Evolutionary conservation across 2,113 vertebrate genomes (phyloP), one percentile per base, ranked within the genome.

Genomic region (Nipponia nippon): DNA sequence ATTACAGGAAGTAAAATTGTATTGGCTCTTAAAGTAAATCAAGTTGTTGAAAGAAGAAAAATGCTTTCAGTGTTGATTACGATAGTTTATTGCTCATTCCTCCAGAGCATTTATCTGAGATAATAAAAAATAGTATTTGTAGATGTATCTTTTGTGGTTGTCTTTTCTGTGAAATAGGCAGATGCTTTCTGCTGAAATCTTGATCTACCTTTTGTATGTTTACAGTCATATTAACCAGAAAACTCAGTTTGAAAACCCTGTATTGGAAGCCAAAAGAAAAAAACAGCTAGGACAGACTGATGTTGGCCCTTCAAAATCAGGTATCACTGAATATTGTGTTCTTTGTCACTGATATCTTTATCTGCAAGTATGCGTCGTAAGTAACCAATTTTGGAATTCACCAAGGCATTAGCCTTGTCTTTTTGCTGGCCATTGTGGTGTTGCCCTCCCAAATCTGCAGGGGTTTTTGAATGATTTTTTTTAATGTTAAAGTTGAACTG

Each of bases 161-260:
- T 47, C 36, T 56, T 30, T 83, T 21, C 52, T 56, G 17, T 72
- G 50, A 71, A 77, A 30, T 19, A 44, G 42, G 71, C 69, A 79
- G 71, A 58, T 53, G 42, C 40, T 94, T 87, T 94, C 78, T 90
- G 59, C 71, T 91, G 56, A 94, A 88, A 71, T 72, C 87, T 62
- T 97, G 78, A 90, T 71, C 44, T 84, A 2, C 47, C 13, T 94
- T 93, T 92, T 97, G n/a, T 96, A 4, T 89, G 58, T 91, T 86
- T 97, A 38, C 97, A 99, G 99, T 95, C 99, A 99, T 73, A 99
- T 99, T 94, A 99, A 99, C 97, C 99, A 99, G 99, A 99, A 99
- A 98, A 99, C 99, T 56, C 99, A 99, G 96, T 99, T 99, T 98
- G 99, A 99, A 98, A 99, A 99, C 94, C 99, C 99, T 30, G 99